A percentile compares a stretch with the other conserved stretches of the same genome.
These are phyloP conservation scores for Melanotaenia pygmaea DNA, from an alignment of 2,797 vertebrate species.

Conservation along the genomic window DNA sequence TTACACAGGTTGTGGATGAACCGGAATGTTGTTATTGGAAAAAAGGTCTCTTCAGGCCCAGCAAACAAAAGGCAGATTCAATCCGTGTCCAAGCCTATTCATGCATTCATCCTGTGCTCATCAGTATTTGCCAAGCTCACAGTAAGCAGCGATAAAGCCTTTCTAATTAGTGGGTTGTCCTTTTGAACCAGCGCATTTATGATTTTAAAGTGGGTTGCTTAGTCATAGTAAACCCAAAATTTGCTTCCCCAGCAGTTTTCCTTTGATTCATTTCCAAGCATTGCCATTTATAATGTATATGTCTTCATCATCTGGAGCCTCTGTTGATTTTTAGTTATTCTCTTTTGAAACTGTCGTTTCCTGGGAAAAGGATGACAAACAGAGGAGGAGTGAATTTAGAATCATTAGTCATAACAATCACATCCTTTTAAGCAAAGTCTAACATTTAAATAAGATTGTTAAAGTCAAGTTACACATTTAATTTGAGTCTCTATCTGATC, in stretches of 20 bases:
- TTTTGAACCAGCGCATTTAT: constrained; percentile 69
- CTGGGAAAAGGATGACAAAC: constrained; percentile 52
- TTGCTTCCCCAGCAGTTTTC: constrained; percentile 59
- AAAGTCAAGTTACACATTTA: not conserved
- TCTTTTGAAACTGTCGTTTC: constrained; percentile 78
- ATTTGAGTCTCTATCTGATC: not conserved
- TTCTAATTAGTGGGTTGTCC: constrained; percentile 78
- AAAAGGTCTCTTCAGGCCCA: constrained; percentile 77
- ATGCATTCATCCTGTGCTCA: constrained; percentile 79
- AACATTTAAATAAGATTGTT: not conserved
- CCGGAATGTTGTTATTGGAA: constrained; percentile 84
- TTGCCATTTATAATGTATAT: constrained; percentile 46
- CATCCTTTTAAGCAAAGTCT: no score
- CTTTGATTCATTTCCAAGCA: constrained; percentile 55
- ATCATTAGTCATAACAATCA: not conserved
- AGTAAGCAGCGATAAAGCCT: constrained; percentile 73
- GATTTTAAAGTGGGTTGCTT: constrained; percentile 69
- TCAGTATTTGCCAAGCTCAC: constrained; percentile 76
- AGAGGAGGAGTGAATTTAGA: not conserved
- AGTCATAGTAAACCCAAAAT: constrained; percentile 61
- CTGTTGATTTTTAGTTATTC: constrained; percentile 79
- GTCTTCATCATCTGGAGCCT: constrained; percentile 29
- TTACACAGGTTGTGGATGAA: constrained; percentile 75
- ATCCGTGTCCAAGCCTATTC: constrained; percentile 82
- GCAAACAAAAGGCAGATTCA: constrained; percentile 84